Evolutionary conservation across 2,888 invertebrate genomes (phyloP).

Genomic region (Philopedon plagiatum): DNA sequence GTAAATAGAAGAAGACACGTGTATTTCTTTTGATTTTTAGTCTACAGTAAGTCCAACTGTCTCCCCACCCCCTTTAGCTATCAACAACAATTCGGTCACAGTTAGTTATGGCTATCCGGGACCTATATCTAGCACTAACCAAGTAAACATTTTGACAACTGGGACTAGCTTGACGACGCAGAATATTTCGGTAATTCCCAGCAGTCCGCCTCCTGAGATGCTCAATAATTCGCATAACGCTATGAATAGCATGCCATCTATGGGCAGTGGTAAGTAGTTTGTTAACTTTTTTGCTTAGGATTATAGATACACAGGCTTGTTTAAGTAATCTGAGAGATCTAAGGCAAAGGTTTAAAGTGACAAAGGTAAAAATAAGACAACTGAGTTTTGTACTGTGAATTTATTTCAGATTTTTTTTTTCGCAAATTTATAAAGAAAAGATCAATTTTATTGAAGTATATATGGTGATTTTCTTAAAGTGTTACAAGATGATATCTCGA

Average conservation of each 20-base stretch:
- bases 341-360: no score
- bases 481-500: no score
- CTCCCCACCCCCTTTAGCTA: slow-evolving; percentile 54
- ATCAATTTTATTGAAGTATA: no score
- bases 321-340: no score
- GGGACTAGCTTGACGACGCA: slow-evolving; percentile 63
- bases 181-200: slow-evolving; percentile 62
- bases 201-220: slow-evolving; percentile 53
- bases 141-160: slow-evolving; percentile 65
- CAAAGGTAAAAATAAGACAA: no score
- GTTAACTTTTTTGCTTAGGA: no score
- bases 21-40: slow-evolving; percentile 18
- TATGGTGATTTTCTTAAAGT: no score
- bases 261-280: slow-evolving; percentile 58
- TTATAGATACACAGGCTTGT: no score
- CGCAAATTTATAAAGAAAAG: no score
- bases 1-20: no score
- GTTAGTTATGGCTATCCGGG: slow-evolving; percentile 66
- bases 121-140: slow-evolving; percentile 62
- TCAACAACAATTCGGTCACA: slow-evolving; percentile 62
- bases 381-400: no score
- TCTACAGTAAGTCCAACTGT: slow-evolving; percentile 30
- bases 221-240: slow-evolving; percentile 48
- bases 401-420: no score
- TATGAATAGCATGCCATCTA: slow-evolving; percentile 45